Base-by-base conservation (phyloP, 2,888 invertebrate species). In the Conus canariensis region DNA sequence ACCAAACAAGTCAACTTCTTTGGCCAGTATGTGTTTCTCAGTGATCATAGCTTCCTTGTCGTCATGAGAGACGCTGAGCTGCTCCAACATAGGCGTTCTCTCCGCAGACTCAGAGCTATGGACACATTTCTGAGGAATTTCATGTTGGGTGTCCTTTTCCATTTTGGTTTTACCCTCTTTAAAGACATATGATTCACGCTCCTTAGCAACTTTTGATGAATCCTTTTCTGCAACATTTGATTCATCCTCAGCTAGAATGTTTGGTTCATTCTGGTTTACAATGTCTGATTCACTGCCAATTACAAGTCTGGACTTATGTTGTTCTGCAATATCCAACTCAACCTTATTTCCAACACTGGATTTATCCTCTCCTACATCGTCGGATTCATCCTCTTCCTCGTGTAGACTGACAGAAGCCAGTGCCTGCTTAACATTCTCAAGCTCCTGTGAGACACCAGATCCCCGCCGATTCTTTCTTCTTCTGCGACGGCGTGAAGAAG, bases 1-100 rank as follows among this genome's bases (percentile, higher is more conserved):
- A 22, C 58, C 83, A 83, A 83, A 83, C 83, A 83, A 58, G 83
- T 83, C 22, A 22, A 83, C 10, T 56, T 56, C 58, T 10, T 83
- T 83, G 14, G 45, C 80, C 12, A 14, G 4, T 30, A 6, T 12
- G 12, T 80, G 45, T 22, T 80, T 80, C 14, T 45, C 80, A 45
- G 80, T 14, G 12, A 45, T 58, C n/a, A 14, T 80, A 10, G 58
- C 58, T 7, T 25, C 22, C 83, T 8, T 58, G 22, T 58, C 59
- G n/a, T 45, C 45, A 3, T 2, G 45, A 45, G 45, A 64, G 12
- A 4, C 60, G 10, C 60, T 64, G n/a, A n/a, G n/a, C n/a, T 6
- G 22, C n/a, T 30, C 45, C 80, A 80, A 45, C 80, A 80, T 10
- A 56, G 30, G 9, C 1, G 74, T 12, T 4, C 45, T 1, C 30